Percentiles rank a stretch among this genome's conserved stretches.
Conservation (phyloP, 2,888 invertebrate species). For the Mycogona germanica region DNA sequence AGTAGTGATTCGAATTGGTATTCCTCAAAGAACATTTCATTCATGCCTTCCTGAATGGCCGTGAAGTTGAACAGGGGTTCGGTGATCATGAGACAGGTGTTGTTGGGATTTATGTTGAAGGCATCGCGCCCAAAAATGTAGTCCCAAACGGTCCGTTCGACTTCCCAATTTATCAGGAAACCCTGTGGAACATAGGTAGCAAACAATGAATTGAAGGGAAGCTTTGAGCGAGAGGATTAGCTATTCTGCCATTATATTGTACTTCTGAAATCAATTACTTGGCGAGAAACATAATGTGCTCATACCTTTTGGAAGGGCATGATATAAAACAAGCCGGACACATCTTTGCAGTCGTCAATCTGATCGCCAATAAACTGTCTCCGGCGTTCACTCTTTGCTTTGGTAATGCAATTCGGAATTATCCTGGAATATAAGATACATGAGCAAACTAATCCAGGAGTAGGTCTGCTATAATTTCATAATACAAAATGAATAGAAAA, state of each 20-base stretch:
- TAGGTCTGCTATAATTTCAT: too few relatives aligned
- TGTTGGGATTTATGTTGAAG: slow-evolving; percentile 59
- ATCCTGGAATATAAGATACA: slow-evolving; percentile 43
- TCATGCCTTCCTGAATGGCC: slow-evolving; percentile 82
- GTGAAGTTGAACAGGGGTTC: slow-evolving; percentile 91
- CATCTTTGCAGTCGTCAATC: slow-evolving; percentile 91
- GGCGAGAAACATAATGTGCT: slow-evolving; percentile 7
- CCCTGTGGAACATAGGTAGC: slow-evolving; percentile 42
- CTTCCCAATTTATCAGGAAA: slow-evolving; percentile 90
- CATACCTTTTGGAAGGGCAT: slow-evolving; percentile 74
- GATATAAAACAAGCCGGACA: slow-evolving; percentile 86
- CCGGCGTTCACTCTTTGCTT: slow-evolving; percentile 91
- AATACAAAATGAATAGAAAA: background rate
- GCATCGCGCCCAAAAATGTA: slow-evolving; percentile 80
- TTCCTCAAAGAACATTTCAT: slow-evolving; percentile 96
- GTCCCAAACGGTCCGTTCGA: slow-evolving; percentile 93
- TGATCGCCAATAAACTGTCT: slow-evolving; percentile 88
- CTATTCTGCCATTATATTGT: background rate
- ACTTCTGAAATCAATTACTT: background rate
- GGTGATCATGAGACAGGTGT: slow-evolving; percentile 72
- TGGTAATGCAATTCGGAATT: slow-evolving; percentile 92
- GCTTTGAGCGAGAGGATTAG: background rate
- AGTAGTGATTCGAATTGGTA: slow-evolving; percentile 77
- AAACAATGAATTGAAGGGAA: background rate
- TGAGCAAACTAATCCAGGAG: background rate